Base-by-base conservation (phyloP, 2,797 vertebrate species). In the Peromyscus aztecus region DNA sequence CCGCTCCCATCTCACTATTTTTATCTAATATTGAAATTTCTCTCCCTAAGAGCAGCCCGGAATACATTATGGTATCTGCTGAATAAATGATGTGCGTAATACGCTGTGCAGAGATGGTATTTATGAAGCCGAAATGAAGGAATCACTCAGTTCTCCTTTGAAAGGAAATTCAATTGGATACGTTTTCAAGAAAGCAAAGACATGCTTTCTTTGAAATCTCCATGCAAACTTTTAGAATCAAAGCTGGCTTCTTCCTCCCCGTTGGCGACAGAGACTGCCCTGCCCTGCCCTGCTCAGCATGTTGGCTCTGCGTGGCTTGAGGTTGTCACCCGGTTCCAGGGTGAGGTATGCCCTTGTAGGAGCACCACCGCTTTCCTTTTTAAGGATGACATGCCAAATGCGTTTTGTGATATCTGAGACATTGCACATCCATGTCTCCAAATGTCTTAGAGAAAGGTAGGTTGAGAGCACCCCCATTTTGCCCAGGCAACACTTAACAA, bases 21-120 rank as follows among this genome's bases (percentile, higher is more conserved):
- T 98, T 98, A 98, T 97, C 98, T 98, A 94, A 96, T 98, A 96
- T 98, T 98, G 98, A 98, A 98, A 98, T 98, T 98, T 98, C 49
- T 97, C 88, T 98, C 96, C 91, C 94, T 97, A 86, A 84, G 90
- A 98, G 94, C 97, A 95, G 97, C 97, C 97, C 96, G 90, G 98
- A 98, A 98, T 98, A 97, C 98, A 98, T 98, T 98, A 97, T 98
- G 98, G 97, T 98, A 98, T 95, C 97, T 94, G 97, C 92, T 97
- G 98, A 98, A 98, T 98, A 98, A 98, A 98, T 98, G 98, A 97
- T 97, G 95, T 87, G 94, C 65, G 76, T 16, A 12, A 94, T 98
- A 98, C 83, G 71, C 61, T 97, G 90, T 89, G 80, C 84, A 76
- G 89, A 91, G 94, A 91, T 94, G 96, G 97, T 94, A 73, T 90